A percentile compares a stretch with the other conserved stretches of the same genome.
Evolutionary conservation across 2,888 invertebrate genomes (phyloP).

Genomic region (Agrotis puta): DNA sequence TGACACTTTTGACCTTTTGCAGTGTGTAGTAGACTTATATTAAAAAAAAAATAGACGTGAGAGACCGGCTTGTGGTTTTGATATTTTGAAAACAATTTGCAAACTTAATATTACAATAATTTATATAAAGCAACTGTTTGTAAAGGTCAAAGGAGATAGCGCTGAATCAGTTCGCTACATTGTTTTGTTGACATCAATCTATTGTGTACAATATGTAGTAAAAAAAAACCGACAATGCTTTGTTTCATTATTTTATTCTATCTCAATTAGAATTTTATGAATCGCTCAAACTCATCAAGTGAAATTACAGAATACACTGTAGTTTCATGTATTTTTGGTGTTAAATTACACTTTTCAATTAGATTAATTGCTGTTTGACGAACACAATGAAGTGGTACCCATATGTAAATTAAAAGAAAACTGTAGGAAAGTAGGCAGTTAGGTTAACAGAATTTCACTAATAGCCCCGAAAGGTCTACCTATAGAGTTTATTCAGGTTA

Average conservation of each 20-base stretch:
- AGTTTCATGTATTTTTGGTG: not conserved
- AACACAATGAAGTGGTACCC: not conserved
- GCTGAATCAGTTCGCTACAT: constrained; percentile 50
- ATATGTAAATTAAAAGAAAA: not conserved
- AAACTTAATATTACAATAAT: constrained; percentile 23
- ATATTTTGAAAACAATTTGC: constrained; percentile 35
- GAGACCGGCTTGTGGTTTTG: not conserved
- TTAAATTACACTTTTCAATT: not conserved
- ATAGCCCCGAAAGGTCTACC: not conserved
- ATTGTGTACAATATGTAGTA: not conserved
- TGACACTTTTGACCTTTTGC: constrained; percentile 12
- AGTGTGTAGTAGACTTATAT: constrained; percentile 15
- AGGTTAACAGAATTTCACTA: too few relatives aligned
- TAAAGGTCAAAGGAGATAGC: constrained; percentile 54
- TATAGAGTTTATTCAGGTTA: not conserved
- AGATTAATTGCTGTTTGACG: not conserved
- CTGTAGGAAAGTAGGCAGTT: too few relatives aligned
- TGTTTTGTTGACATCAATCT: constrained; percentile 40
- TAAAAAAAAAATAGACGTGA: constrained; percentile 15
- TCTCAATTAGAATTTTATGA: not conserved
- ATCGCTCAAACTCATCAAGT: not conserved
- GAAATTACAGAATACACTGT: not conserved
- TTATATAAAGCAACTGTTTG: constrained; percentile 26
- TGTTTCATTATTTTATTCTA: constrained; percentile 16
- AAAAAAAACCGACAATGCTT: constrained; percentile 11